A percentile compares a stretch with the other conserved stretches of the same genome.
Conservation (phyloP, 2,888 invertebrate species). For the Orchesella flavescens region DNA sequence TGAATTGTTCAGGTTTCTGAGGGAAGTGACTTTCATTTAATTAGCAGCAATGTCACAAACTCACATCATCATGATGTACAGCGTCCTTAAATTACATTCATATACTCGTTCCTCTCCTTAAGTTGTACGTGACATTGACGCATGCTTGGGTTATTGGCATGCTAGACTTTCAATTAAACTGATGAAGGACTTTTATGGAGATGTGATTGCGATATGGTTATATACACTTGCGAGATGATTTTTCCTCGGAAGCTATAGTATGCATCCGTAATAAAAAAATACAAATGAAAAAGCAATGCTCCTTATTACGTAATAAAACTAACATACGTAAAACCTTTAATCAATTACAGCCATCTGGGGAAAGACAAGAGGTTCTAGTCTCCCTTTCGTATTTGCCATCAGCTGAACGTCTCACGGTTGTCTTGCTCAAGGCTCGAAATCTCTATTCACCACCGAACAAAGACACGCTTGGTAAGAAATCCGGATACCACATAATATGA, state of each 20-base stretch:
- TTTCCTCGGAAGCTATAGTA: background rate
- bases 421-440: slow-evolving; percentile 88
- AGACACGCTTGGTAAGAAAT: slow-evolving; percentile 79
- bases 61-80: too few relatives aligned
- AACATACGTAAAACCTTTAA: slow-evolving; percentile 12
- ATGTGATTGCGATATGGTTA: background rate
- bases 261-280: too few relatives aligned
- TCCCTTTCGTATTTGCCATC: slow-evolving; percentile 91
- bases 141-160: too few relatives aligned
- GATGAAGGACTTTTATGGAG: too few relatives aligned
- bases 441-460: slow-evolving; percentile 80
- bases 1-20: too few relatives aligned
- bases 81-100: too few relatives aligned
- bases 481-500: slow-evolving; percentile 54
- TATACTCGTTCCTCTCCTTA: too few relatives aligned
- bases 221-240: background rate
- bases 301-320: background rate
- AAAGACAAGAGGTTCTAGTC: slow-evolving; percentile 86
- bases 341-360: slow-evolving; percentile 80
- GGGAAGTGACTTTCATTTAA: too few relatives aligned
- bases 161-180: too few relatives aligned
- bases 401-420: slow-evolving; percentile 88
- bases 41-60: too few relatives aligned
- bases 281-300: background rate
- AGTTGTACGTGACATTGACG: too few relatives aligned